phyloP scores from a whole-genome alignment of 2,113 vertebrate genomes.

The Corvus cornix region DNA sequence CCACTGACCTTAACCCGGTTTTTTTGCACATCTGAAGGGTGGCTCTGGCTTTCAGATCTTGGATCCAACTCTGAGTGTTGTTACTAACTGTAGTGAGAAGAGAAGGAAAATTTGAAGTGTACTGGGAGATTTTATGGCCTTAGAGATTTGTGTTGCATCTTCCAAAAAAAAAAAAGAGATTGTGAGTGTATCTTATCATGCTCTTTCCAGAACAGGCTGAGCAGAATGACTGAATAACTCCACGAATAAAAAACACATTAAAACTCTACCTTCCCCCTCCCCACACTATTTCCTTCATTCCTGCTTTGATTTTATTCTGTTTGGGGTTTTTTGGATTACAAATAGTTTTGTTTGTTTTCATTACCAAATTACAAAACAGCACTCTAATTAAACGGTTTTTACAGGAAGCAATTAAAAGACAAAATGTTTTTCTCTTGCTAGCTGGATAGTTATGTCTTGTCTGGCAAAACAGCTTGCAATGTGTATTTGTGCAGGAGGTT shows the following conservation, averaged over 20 bases:
- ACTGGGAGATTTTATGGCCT: neutral
- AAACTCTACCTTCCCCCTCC: neutral
- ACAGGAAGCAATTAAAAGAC: slow-evolving; percentile 69
- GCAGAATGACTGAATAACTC: neutral
- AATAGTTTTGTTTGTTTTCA: slow-evolving; percentile 69
- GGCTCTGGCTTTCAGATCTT: neutral
- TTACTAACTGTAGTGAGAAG: neutral
- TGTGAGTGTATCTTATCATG: neutral
- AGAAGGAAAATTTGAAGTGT: neutral
- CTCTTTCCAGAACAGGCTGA: slow-evolving; percentile 49
- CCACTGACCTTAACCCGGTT: neutral
- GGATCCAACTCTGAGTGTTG: neutral
- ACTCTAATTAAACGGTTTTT: slow-evolving; percentile 71
- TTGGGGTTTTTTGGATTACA: slow-evolving; percentile 32
- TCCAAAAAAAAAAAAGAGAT: neutral
- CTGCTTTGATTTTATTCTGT: slow-evolving; percentile 48
- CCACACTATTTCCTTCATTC: neutral
- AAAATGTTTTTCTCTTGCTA: slow-evolving; percentile 61
- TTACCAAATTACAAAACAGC: slow-evolving; percentile 70
- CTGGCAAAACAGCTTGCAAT: neutral
- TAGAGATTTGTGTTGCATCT: neutral
- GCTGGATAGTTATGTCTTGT: slow-evolving; percentile 36
- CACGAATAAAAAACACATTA: neutral
- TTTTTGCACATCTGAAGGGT: neutral
- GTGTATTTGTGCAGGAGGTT: slow-evolving; percentile 15